phyloP scores from a whole-genome alignment of 2,797 vertebrate species.

The Spheniscus humboldti region DNA sequence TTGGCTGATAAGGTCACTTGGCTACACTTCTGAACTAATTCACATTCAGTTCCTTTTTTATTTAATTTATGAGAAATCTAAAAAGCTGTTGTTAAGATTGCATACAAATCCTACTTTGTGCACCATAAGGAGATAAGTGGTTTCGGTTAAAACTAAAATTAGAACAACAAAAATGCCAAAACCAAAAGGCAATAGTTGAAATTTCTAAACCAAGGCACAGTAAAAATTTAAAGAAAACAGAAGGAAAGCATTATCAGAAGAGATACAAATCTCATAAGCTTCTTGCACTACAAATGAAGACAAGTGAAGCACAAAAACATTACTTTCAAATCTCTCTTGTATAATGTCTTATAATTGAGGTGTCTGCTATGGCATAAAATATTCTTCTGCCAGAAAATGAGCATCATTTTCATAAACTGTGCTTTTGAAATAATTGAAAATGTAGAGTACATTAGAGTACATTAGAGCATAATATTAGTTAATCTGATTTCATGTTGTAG shows the following conservation, averaged over 20 bases:
- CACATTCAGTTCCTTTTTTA: not conserved
- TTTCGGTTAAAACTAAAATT: not conserved
- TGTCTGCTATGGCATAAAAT: not conserved
- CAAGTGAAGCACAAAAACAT: not conserved
- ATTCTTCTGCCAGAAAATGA: not conserved
- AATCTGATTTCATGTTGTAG: not conserved
- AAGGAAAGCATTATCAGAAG: not conserved
- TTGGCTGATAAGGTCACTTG: not conserved
- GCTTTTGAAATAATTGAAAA: constrained; percentile 3
- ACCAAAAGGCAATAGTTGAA: not conserved
- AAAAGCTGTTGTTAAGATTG: not conserved
- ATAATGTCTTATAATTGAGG: not conserved
- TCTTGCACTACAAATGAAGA: constrained; percentile 6
- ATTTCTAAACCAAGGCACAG: not conserved
- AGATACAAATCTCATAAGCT: constrained; percentile 12
- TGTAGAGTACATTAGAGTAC: not conserved
- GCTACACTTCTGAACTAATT: not conserved
- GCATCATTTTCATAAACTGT: not conserved
- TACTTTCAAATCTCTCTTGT: not conserved
- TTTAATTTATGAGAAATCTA: not conserved
- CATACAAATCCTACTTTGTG: not conserved
- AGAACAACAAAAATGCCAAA: not conserved
- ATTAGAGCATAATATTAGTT: not conserved
- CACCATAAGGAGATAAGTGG: not conserved
- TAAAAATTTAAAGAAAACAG: not conserved